Percentiles rank a stretch among this genome's conserved stretches.
These are phyloP conservation scores for Alouatta palliata DNA, from an alignment of 2,113 vertebrate genomes.

Conservation along the genomic window DNA sequence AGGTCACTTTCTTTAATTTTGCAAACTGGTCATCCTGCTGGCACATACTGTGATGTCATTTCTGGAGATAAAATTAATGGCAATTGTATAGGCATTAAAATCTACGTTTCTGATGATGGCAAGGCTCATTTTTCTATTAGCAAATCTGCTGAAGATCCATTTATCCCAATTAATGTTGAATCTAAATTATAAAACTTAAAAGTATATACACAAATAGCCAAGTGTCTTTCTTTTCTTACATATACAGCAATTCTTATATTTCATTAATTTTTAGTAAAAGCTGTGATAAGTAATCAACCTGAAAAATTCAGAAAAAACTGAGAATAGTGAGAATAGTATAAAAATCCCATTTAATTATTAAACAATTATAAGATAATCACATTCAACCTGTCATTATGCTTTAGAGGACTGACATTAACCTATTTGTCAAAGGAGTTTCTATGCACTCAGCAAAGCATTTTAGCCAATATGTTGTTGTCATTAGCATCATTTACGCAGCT, in stretches of 20 bases:
- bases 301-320: background rate
- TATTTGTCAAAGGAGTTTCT: background rate
- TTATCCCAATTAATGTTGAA: constrained; percentile 90
- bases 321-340: background rate
- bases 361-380: background rate
- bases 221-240: background rate
- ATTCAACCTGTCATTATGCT: background rate
- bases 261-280: background rate
- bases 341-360: background rate
- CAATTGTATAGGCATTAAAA: constrained; percentile 88
- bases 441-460: background rate
- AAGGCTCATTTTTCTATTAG: constrained; percentile 89
- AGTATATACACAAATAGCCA: background rate
- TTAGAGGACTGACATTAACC: background rate
- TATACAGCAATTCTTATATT: background rate
- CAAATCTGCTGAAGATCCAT: constrained; percentile 90
- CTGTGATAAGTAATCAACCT: background rate
- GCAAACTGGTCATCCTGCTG: constrained; percentile 91
- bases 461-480: background rate
- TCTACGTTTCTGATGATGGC: constrained; percentile 86
- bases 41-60: constrained; percentile 95
- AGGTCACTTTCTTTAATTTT: constrained; percentile 88
- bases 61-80: constrained; percentile 90
- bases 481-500: background rate
- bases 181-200: constrained; percentile 82